phyloP scores from a whole-genome alignment of 64 coral and sea anemone genomes.

The Anthopleura sola region DNA sequence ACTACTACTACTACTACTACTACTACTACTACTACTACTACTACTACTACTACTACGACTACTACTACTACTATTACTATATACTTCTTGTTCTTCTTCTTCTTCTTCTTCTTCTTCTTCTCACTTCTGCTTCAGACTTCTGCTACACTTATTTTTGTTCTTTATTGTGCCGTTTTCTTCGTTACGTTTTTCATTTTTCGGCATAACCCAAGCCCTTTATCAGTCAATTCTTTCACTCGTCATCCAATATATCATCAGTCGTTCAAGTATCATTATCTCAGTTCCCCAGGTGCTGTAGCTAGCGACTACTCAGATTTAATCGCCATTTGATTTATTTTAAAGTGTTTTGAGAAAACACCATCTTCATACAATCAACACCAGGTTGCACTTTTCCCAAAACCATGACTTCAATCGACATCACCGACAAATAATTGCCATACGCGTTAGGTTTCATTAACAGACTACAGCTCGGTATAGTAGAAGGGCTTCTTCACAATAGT shows the following conservation, averaged over 20 bases:
- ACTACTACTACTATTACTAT: no score
- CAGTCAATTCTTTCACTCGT: no score
- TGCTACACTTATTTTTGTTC: no score
- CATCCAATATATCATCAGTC: not conserved
- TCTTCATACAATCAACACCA: not conserved
- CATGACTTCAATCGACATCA: not conserved
- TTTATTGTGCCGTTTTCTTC: no score
- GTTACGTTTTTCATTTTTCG: no score
- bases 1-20: no score
- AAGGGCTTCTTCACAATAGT: not conserved
- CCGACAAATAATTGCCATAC: not conserved
- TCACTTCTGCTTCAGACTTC: no score
- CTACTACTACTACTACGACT: no score
- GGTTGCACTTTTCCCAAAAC: not conserved
- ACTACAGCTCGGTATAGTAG: not conserved
- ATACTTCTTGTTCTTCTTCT: no score
- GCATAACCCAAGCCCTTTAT: no score
- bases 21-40: no score
- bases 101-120: no score
- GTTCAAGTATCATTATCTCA: not conserved
- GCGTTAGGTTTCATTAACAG: not conserved
- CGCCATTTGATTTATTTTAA: not conserved
- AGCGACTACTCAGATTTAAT: constrained; percentile 5
- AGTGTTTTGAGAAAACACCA: constrained; percentile 2
- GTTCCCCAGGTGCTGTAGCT: not conserved